These are phyloP conservation scores for Tretioscincus oriximinensis DNA, from an alignment of 2,113 vertebrate species.

Conservation along the genomic window DNA sequence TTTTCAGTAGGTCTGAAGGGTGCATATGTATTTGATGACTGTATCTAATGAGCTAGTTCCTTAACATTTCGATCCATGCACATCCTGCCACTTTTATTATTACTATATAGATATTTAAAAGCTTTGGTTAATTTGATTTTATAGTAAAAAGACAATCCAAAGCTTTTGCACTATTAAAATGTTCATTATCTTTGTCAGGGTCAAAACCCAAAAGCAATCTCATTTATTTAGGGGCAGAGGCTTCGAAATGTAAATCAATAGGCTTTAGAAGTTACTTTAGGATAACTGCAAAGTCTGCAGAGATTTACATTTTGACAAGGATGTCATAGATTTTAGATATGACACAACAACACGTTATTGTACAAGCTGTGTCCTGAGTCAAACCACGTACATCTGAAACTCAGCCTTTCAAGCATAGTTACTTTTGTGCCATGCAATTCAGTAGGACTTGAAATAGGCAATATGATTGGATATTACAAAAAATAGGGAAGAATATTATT, in stretches of 20 bases:
- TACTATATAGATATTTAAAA: background rate
- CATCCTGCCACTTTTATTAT: background rate
- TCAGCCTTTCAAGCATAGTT: background rate
- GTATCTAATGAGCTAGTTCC: background rate
- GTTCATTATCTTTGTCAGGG: background rate
- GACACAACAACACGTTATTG: background rate
- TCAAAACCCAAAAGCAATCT: conserved; percentile 15
- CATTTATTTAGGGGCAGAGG: background rate
- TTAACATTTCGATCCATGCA: background rate
- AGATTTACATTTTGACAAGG: background rate
- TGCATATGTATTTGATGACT: background rate
- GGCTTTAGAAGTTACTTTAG: background rate
- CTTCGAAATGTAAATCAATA: background rate
- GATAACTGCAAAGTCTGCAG: background rate
- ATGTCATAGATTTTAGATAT: background rate
- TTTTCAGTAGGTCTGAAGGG: background rate
- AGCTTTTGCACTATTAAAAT: conserved; percentile 12
- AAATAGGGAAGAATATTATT: background rate
- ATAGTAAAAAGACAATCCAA: background rate
- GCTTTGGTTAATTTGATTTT: background rate
- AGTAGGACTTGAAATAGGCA: background rate
- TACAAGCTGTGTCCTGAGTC: background rate
- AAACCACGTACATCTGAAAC: background rate
- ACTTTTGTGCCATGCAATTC: background rate
- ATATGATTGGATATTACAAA: background rate